Evolutionary conservation across 2,888 invertebrate species (phyloP).

Genomic region (Proisotoma minuta): DNA sequence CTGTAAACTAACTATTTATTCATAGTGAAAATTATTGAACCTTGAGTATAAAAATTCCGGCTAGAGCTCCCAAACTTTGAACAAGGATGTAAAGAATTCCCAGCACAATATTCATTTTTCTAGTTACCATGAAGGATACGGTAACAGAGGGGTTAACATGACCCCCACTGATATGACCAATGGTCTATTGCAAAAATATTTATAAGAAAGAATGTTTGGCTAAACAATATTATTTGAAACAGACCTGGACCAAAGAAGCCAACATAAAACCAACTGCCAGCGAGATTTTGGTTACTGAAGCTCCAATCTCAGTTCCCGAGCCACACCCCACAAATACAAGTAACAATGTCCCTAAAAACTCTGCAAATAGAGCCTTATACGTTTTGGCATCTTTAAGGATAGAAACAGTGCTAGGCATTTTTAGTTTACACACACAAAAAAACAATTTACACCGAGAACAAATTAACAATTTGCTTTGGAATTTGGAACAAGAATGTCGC

Average conservation of each 20-base stretch:
- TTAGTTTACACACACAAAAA: not conserved
- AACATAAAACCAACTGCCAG: conserved; percentile 12
- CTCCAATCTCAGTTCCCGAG: not conserved
- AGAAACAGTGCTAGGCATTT: not conserved
- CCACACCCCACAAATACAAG: conserved; percentile 7
- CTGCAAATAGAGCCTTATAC: conserved; percentile 4
- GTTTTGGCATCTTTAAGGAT: not conserved
- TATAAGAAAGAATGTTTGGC: not conserved
- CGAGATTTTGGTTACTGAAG: not conserved
- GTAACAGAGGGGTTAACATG: conserved; percentile 17
- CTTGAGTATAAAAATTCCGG: not conserved
- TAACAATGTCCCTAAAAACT: conserved; percentile 13
- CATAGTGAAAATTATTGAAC: not conserved
- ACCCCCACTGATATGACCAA: conserved; percentile 9
- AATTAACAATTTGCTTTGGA: too few species aligned
- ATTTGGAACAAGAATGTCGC: too few species aligned
- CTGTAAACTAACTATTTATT: not conserved
- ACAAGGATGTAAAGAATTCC: not conserved
- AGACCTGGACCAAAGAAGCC: conserved; percentile 8
- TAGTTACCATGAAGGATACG: not conserved
- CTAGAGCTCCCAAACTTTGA: conserved; percentile 12
- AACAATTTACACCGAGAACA: too few species aligned
- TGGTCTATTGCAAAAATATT: not conserved
- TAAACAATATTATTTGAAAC: not conserved
- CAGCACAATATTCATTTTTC: conserved; percentile 4